phyloP scores from a whole-genome alignment of 1,140 invertebrate genomes.

The Atta texana region DNA sequence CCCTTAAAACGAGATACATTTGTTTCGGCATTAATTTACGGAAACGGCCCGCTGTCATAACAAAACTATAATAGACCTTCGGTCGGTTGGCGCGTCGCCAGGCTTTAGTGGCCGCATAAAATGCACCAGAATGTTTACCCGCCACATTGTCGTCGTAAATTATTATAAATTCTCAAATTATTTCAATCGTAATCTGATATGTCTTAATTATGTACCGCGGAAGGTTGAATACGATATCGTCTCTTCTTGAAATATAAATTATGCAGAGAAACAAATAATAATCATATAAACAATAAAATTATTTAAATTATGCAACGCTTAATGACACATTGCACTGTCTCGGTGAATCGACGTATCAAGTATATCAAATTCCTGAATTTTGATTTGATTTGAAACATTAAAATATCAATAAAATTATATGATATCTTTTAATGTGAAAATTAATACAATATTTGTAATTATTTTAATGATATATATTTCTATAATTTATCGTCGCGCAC shows the following conservation, averaged over 20 bases:
- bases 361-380: background rate
- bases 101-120: conserved; percentile 64
- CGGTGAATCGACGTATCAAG: background rate
- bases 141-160: conserved; percentile 60
- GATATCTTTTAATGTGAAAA: background rate
- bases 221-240: background rate
- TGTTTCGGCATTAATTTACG: conserved; percentile 86
- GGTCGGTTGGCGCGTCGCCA: conserved; percentile 75
- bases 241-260: conserved; percentile 34
- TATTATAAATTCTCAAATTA: conserved; percentile 6
- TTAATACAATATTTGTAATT: background rate
- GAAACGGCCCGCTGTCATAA: conserved; percentile 85
- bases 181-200: conserved; percentile 12
- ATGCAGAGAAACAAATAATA: background rate
- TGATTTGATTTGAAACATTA: background rate
- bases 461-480: background rate
- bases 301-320: background rate
- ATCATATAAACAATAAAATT: conserved; percentile 9
- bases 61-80: conserved; percentile 86
- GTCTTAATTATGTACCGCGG: conserved; percentile 4
- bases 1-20: conserved; percentile 83
- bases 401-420: background rate
- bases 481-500: too few species aligned
- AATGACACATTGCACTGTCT: background rate
- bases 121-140: conserved; percentile 59